A percentile compares a stretch with the other conserved stretches of the same genome.
These are phyloP conservation scores for Tenthredo distinguenda DNA, from an alignment of 2,888 invertebrate species.

Conservation along the genomic window DNA sequence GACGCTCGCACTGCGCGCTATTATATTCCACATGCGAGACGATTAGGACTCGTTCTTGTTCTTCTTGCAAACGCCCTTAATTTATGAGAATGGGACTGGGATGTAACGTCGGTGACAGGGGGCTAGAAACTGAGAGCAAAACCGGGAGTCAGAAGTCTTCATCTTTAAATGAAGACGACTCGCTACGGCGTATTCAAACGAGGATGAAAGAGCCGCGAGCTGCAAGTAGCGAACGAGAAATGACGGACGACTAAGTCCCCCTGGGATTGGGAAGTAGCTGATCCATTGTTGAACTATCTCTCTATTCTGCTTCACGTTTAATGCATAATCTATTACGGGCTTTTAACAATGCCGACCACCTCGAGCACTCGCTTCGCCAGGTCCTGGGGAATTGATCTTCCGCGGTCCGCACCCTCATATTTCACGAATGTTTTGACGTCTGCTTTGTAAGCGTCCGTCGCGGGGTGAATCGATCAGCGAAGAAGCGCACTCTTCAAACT, in stretches of 20 bases:
- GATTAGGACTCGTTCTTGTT: neutral
- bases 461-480: conserved; percentile 61
- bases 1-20: neutral
- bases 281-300: conserved; percentile 75
- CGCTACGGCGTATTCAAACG: conserved; percentile 36
- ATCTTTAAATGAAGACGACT: conserved; percentile 4
- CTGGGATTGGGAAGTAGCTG: conserved; percentile 66
- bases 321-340: conserved; percentile 77
- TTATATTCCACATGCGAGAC: neutral
- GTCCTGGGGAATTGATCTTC: conserved; percentile 72
- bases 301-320: conserved; percentile 71
- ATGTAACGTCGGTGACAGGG: conserved; percentile 56
- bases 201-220: conserved; percentile 46
- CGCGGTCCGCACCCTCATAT: conserved; percentile 71
- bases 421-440: conserved; percentile 75
- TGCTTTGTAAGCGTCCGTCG: conserved; percentile 69
- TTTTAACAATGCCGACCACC: conserved; percentile 74
- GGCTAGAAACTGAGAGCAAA: neutral
- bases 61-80: neutral
- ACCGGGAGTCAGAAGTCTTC: conserved; percentile 6
- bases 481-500: conserved; percentile 46
- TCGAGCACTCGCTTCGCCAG: conserved; percentile 62
- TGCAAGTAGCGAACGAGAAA: conserved; percentile 55
- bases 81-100: conserved; percentile 59
- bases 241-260: conserved; percentile 70